A percentile compares a stretch with the other conserved stretches of the same genome.
phyloP scores from a whole-genome alignment of 1,140 invertebrate genomes.

The Solenopsis fugax region DNA sequence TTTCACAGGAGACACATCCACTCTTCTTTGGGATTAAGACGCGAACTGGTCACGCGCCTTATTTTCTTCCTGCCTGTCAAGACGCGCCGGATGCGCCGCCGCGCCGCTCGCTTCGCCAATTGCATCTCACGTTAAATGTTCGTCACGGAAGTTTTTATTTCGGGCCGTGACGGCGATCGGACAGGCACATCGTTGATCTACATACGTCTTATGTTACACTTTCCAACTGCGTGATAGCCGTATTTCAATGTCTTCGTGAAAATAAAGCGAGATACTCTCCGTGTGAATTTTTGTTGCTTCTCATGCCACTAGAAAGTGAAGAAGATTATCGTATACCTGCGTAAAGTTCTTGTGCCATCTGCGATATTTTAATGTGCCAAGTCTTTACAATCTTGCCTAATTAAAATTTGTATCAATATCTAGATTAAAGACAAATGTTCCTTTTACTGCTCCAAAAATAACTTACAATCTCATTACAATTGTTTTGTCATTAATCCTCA shows the following conservation, averaged over 20 bases:
- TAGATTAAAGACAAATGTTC: no score
- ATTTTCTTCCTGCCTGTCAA: slow-evolving; percentile 60
- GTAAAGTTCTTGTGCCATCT: neutral
- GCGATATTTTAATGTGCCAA: neutral
- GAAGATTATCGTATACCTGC: neutral
- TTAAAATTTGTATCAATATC: neutral
- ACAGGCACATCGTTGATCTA: slow-evolving; percentile 30
- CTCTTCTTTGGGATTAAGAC: slow-evolving; percentile 79
- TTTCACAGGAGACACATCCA: slow-evolving; percentile 68
- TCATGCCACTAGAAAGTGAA: neutral
- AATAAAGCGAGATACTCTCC: neutral
- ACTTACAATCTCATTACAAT: neutral
- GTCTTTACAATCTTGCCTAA: no score
- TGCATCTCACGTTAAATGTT: slow-evolving; percentile 52
- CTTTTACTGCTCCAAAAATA: neutral
- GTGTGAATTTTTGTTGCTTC: neutral
- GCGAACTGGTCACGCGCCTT: slow-evolving; percentile 66
- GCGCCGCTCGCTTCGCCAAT: slow-evolving; percentile 46
- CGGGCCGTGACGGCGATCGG: slow-evolving; percentile 54
- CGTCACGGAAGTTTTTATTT: slow-evolving; percentile 63
- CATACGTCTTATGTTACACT: slow-evolving; percentile 21
- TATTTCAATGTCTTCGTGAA: slow-evolving; percentile 3
- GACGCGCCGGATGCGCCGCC: slow-evolving; percentile 42
- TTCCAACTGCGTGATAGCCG: slow-evolving; percentile 3
- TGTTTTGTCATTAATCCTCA: no score